Conservation (phyloP, 2,113 vertebrate genomes). For the Pelvicachromis taeniatus region DNA sequence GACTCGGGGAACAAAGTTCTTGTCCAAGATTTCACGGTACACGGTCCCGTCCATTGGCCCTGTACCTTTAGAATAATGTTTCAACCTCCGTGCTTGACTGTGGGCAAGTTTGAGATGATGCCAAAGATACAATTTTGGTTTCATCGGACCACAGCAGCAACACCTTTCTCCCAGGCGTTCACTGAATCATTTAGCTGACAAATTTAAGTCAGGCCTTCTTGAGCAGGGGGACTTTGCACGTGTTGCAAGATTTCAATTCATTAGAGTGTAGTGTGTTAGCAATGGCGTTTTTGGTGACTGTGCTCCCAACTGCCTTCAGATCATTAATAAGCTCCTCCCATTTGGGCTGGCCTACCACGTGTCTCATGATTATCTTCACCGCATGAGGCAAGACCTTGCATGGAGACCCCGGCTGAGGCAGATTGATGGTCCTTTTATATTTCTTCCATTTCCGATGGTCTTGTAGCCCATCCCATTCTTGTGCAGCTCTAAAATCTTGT, state of each 20-base stretch:
- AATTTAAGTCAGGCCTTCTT: background rate
- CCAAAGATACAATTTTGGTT: background rate
- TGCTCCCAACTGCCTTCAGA: background rate
- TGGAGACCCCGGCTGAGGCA: background rate
- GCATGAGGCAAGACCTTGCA: background rate
- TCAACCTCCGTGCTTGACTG: background rate
- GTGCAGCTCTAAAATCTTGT: background rate
- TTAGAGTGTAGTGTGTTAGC: background rate
- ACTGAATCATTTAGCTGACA: background rate
- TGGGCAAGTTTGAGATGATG: background rate
- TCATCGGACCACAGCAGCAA: too few relatives aligned
- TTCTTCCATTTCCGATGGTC: background rate
- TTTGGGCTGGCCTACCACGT: background rate
- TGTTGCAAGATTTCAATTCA: background rate
- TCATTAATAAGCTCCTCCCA: background rate
- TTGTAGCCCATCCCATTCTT: background rate
- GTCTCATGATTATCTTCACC: background rate
- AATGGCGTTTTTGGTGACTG: background rate
- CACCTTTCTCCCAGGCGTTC: background rate
- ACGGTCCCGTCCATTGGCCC: background rate
- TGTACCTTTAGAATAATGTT: background rate
- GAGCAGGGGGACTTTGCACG: background rate
- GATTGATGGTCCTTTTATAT: background rate
- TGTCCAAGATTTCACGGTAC: background rate
- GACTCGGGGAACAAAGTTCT: background rate